Percentiles rank a stretch among this genome's conserved stretches.
Conservation (phyloP, 2,113 vertebrate genomes). For the Gnathonemus longibarbis region DNA sequence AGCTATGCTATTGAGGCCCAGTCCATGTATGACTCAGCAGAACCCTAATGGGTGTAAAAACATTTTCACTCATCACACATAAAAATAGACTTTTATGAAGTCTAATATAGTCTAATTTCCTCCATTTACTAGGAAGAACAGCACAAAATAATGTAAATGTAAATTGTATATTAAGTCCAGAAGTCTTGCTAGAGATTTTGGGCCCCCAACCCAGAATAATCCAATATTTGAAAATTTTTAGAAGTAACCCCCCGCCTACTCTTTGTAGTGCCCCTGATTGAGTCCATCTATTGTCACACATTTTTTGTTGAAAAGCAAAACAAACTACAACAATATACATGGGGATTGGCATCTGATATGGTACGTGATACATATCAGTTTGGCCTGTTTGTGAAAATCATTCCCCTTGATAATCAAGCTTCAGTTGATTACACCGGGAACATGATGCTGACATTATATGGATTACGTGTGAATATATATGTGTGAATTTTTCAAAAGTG, state of each 20-base stretch:
- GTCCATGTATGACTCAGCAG: conserved; percentile 20
- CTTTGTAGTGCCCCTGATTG: too few relatives aligned
- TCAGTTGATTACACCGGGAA: neutral
- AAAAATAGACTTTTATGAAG: conserved; percentile 21
- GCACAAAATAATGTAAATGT: neutral
- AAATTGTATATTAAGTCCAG: neutral
- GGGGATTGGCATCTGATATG: neutral
- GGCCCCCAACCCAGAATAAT: too few relatives aligned
- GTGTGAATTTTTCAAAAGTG: neutral
- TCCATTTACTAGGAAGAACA: neutral
- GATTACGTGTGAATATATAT: neutral
- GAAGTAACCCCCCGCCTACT: too few relatives aligned
- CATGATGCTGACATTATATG: neutral
- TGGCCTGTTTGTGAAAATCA: neutral
- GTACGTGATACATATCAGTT: neutral
- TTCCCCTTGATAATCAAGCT: conserved; percentile 4
- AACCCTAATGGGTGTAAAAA: conserved; percentile 30
- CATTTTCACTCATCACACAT: conserved; percentile 21
- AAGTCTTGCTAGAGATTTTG: too few relatives aligned
- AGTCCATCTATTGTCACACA: neutral
- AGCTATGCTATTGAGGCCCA: conserved; percentile 16
- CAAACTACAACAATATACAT: conserved; percentile 8
- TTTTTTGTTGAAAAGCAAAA: conserved; percentile 13
- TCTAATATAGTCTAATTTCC: neutral
- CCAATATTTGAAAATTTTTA: too few relatives aligned